These are phyloP conservation scores for Myoxocephalus aenaeus DNA, from an alignment of 2,797 vertebrate genomes.

Conservation along the genomic window DNA sequence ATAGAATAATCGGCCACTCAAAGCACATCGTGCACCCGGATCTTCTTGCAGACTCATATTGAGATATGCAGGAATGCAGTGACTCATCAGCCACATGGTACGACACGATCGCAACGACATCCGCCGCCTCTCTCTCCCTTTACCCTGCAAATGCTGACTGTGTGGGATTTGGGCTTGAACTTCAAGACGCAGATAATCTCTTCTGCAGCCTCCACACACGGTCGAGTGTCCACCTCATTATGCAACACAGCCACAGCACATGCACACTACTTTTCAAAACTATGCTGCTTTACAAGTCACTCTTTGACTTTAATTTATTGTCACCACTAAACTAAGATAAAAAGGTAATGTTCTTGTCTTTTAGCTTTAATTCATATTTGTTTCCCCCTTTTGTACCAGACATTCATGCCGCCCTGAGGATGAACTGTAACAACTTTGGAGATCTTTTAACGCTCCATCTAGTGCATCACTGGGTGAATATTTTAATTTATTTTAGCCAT, in stretches of 20 bases:
- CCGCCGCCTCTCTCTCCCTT: slow-evolving; percentile 18
- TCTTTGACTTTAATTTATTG: not conserved
- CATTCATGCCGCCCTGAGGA: not conserved
- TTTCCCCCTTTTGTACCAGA: too few relatives aligned
- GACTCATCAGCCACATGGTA: slow-evolving; percentile 28
- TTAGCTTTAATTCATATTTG: too few relatives aligned
- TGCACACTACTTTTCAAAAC: not conserved
- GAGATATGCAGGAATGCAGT: slow-evolving; percentile 46
- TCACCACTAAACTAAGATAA: not conserved
- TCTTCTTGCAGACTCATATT: slow-evolving; percentile 43
- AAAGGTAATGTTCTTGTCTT: too few relatives aligned
- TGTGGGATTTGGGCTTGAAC: slow-evolving; percentile 71
- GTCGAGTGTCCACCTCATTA: slow-evolving; percentile 29
- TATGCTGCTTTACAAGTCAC: not conserved
- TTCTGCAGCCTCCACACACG: slow-evolving; percentile 38
- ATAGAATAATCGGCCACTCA: not conserved
- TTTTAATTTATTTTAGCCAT: not conserved
- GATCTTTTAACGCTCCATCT: too few relatives aligned
- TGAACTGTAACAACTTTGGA: not conserved
- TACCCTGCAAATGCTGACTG: slow-evolving; percentile 70
- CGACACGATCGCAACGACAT: slow-evolving; percentile 39
- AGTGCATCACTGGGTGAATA: not conserved
- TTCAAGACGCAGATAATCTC: slow-evolving; percentile 65
- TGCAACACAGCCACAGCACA: not conserved
- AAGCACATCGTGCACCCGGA: not conserved